Percentiles rank a stretch among this genome's conserved stretches.
phyloP scores from a whole-genome alignment of 1,140 invertebrate species.

The Berghia stephanieae region DNA sequence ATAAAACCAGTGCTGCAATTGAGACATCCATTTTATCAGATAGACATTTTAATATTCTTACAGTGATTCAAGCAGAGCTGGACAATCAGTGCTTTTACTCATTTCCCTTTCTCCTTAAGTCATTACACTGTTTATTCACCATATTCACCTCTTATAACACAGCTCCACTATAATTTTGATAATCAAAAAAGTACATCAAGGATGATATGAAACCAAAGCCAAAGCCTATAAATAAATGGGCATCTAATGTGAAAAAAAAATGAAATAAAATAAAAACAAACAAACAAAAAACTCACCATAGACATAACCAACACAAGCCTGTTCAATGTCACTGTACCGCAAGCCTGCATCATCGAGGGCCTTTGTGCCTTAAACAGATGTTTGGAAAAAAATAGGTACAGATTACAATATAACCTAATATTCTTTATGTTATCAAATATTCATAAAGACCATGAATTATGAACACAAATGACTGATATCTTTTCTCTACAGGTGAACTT shows the following conservation, averaged over 20 bases:
- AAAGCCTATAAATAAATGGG: not conserved
- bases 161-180: not conserved
- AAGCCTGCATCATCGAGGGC: constrained; percentile 88
- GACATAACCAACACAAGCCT: constrained; percentile 93
- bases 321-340: constrained; percentile 82
- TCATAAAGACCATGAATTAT: not conserved
- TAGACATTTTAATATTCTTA: no score
- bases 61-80: no score
- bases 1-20: no score
- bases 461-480: not conserved
- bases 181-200: not conserved
- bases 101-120: no score
- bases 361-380: constrained; percentile 78
- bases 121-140: no score
- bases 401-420: not conserved
- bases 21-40: no score
- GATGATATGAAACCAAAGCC: not conserved
- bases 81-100: no score
- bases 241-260: not conserved
- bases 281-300: constrained; percentile 74
- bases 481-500: not conserved
- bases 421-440: no score
- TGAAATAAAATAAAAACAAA: constrained; percentile 2
- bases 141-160: no score
- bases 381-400: constrained; percentile 25